A percentile compares a stretch with the other conserved stretches of the same genome.
phyloP scores from a whole-genome alignment of 37 sponge, comb jelly and placozoan genomes.

The Aplysina aerophoba region DNA sequence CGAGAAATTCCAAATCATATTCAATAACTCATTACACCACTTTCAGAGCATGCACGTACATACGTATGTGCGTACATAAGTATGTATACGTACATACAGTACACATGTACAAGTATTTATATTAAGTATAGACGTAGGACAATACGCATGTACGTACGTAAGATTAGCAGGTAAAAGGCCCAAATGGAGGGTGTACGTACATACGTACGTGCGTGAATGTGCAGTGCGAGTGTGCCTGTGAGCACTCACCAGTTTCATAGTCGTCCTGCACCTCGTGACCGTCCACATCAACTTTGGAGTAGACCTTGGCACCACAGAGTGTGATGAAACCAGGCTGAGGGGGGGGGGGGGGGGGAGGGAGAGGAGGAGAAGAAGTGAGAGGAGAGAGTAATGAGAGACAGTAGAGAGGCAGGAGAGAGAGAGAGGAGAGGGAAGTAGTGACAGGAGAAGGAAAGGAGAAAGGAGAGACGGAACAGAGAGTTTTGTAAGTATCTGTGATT shows the following conservation, averaged over 20 bases:
- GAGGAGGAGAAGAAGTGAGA: background rate
- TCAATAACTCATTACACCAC: no score
- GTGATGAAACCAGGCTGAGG: slow-evolving; percentile 75
- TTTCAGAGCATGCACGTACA: no score
- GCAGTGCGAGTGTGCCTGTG: background rate
- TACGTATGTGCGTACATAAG: no score
- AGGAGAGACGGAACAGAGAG: background rate
- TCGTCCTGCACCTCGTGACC: slow-evolving; percentile 66
- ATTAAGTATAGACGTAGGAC: no score
- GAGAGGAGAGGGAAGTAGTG: background rate
- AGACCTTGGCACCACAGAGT: slow-evolving; percentile 65
- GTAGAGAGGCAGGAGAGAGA: background rate
- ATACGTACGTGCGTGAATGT: background rate
- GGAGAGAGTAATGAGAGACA: background rate
- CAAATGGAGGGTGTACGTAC: no score
- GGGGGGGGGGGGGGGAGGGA: background rate
- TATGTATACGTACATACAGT: no score
- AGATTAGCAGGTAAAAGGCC: no score
- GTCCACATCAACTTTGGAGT: slow-evolving; percentile 66
- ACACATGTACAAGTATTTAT: no score
- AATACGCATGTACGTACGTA: no score
- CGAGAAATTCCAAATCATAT: no score
- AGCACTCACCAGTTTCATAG: slow-evolving; percentile 48
- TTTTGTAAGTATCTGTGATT: no score
- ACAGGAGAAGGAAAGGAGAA: background rate